A percentile compares a stretch with the other conserved stretches of the same genome.
These are phyloP conservation scores for Muscicapa adusta DNA, from an alignment of 2,113 vertebrate species.

Conservation along the genomic window DNA sequence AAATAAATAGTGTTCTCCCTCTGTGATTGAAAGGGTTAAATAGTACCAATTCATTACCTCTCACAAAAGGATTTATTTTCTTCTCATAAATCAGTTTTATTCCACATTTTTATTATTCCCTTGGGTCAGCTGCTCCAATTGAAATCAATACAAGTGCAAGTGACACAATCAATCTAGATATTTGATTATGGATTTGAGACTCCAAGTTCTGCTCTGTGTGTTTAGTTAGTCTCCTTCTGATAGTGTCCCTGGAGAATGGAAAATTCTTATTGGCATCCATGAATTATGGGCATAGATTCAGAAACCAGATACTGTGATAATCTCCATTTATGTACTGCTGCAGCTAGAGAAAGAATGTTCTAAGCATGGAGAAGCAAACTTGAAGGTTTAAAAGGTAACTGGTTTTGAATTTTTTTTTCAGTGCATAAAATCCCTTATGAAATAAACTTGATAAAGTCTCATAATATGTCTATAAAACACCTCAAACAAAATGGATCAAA, in stretches of 20 bases:
- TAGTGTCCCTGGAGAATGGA: slow-evolving; percentile 62
- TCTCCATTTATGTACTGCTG: slow-evolving; percentile 54
- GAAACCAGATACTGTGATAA: slow-evolving; percentile 67
- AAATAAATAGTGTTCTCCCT: slow-evolving; percentile 68
- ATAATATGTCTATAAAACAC: background rate
- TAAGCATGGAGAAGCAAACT: background rate
- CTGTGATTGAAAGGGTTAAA: slow-evolving; percentile 79
- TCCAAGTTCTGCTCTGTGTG: slow-evolving; percentile 36
- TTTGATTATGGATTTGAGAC: slow-evolving; percentile 83
- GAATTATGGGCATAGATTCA: slow-evolving; percentile 69
- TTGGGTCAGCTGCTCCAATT: slow-evolving; percentile 76
- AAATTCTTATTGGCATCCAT: slow-evolving; percentile 70
- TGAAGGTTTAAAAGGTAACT: background rate
- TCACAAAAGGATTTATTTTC: slow-evolving; percentile 81
- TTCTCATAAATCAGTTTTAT: slow-evolving; percentile 82
- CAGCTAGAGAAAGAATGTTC: background rate
- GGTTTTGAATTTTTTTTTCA: background rate
- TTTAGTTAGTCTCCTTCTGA: slow-evolving; percentile 70
- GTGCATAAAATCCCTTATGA: background rate
- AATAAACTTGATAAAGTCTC: background rate
- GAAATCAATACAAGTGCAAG: slow-evolving; percentile 84
- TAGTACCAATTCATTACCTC: slow-evolving; percentile 74
- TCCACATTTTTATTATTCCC: slow-evolving; percentile 79
- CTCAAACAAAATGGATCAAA: background rate
- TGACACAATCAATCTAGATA: slow-evolving; percentile 84